phyloP scores from a whole-genome alignment of 2,797 vertebrate species.

The Hylomyscus alleni region DNA sequence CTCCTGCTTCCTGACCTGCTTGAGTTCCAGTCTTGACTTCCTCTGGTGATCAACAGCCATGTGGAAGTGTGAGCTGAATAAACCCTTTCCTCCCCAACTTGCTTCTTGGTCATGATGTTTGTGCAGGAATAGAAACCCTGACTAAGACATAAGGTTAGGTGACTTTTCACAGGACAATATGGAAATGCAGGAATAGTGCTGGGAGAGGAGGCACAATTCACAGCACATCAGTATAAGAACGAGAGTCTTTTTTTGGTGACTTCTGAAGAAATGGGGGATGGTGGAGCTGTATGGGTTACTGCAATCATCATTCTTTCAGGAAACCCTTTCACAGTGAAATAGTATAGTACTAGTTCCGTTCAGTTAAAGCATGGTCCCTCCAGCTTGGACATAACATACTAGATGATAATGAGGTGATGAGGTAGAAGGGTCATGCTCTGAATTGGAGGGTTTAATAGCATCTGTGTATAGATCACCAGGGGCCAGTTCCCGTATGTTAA shows the following conservation, averaged over 20 bases:
- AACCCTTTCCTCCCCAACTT: too few species aligned
- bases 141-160: too few species aligned
- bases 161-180: not conserved
- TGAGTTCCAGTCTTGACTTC: too few species aligned
- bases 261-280: not conserved
- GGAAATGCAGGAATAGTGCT: not conserved
- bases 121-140: too few species aligned
- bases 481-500: not conserved
- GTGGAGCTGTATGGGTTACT: rapidly evolving
- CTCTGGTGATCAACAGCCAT: too few species aligned
- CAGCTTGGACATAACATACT: not conserved
- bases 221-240: not conserved
- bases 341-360: not conserved
- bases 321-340: not conserved
- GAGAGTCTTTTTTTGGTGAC: rapidly evolving
- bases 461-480: not conserved
- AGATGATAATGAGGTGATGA: not conserved
- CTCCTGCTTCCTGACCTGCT: too few species aligned
- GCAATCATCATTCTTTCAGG: not conserved
- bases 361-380: not conserved
- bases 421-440: rapidly evolving
- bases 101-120: too few species aligned
- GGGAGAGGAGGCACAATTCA: not conserved
- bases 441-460: not conserved
- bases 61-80: too few species aligned